A percentile compares a stretch with the other conserved stretches of the same genome.
Evolutionary conservation across 2,113 vertebrate genomes (phyloP).

Genomic region (Psilopsiagon aymara): DNA sequence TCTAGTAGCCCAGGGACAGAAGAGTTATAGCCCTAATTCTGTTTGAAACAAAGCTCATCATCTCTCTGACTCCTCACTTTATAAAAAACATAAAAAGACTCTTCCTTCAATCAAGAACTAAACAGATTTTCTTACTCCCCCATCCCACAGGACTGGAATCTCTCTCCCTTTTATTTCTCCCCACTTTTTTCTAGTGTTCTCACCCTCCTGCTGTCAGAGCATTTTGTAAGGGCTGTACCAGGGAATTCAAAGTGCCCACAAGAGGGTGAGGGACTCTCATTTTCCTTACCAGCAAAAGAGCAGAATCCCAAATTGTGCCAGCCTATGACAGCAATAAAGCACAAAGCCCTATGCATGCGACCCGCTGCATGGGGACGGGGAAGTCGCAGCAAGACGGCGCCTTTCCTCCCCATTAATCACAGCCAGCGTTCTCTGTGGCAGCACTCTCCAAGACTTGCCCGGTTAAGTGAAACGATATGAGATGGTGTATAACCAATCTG

Average conservation of each 20-base stretch:
- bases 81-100: slow-evolving; percentile 23
- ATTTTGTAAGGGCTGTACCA: neutral
- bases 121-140: slow-evolving; percentile 10
- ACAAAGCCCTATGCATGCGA: neutral
- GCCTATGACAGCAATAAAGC: neutral
- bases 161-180: neutral
- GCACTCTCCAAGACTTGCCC: neutral
- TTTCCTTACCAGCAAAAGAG: neutral
- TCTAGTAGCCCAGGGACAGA: slow-evolving; percentile 55
- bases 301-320: neutral
- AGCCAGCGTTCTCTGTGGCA: neutral
- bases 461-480: neutral
- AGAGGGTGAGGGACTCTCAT: slow-evolving; percentile 22
- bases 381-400: neutral
- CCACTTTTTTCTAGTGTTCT: neutral
- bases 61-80: slow-evolving; percentile 15
- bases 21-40: slow-evolving; percentile 46
- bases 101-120: slow-evolving; percentile 37
- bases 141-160: neutral
- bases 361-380: neutral
- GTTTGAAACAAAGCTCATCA: slow-evolving; percentile 52
- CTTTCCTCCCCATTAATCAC: neutral
- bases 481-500: neutral
- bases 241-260: neutral
- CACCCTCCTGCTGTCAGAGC: neutral